Evolutionary conservation across 1,140 invertebrate genomes (phyloP), one percentile per base, ranked within the genome.

Genomic region (Aphaenogaster rudis): DNA sequence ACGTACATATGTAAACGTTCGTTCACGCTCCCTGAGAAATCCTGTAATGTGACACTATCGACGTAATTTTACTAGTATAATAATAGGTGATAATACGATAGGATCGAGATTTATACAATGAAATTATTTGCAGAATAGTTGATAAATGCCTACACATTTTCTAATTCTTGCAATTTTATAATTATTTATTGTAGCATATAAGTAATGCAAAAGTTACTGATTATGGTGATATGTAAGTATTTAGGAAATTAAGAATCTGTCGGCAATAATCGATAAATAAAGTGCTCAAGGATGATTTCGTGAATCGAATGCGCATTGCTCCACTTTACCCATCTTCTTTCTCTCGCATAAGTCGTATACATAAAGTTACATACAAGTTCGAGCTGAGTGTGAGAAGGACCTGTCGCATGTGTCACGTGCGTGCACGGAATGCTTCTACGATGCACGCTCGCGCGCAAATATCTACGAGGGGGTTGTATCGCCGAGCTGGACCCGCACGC

Each of bases 381-480:
- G 8, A 28, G n/a, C 28, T 8, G 42, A 48, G 42, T 52, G n/a
- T 21, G 57, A 28, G 64, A 72, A 59, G 36, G 21, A 57, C 13
- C 33, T 59, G 11, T 69, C 77, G 57, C 42, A 63, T 71, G 87
- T 67, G 79, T 91, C 89, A 50, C 74, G 63, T 48, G 71, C 78
- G 81, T 86, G 67, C 81, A n/a, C 13, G 64, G 77, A 79, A 92
- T 84, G 72, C 54, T 87, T 61, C 89, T 71, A 77, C 64, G 87
- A 88, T 88, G 74, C 74, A 86, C 36, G 45, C 54, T 50, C 52
- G 39, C 81, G 52, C 57, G 59, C 39, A 85, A 74, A 61, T 52
- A 71, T 86, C 45, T 52, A 57, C 42, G 9, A 54, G 61, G n/a
- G 28, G 52, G 54, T 21, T 57, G 33, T 90, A 90, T 88, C 78